Conservation (phyloP, 2,113 vertebrate species). For the Nansenia antarctica region DNA sequence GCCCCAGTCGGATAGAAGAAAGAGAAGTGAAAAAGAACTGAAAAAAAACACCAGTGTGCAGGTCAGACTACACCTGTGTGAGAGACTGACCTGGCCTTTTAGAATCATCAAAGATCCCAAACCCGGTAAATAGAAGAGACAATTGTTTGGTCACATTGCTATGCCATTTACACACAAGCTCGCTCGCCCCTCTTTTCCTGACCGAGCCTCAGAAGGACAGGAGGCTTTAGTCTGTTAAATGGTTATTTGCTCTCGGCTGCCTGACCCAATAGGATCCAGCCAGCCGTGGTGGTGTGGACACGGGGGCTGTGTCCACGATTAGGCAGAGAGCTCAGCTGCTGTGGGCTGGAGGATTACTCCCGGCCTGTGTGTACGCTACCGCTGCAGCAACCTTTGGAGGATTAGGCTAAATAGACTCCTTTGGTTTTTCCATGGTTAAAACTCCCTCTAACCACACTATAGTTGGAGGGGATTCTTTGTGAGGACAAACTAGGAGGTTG, state of each 20-base stretch:
- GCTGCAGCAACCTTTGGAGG: not conserved
- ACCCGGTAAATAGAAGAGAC: constrained; percentile 46
- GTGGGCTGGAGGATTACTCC: constrained; percentile 49
- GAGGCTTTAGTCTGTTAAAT: constrained; percentile 52
- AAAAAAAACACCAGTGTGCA: too few relatives aligned
- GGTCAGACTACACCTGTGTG: constrained; percentile 19
- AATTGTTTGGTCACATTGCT: constrained; percentile 49
- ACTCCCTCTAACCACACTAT: constrained; percentile 20
- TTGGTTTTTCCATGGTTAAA: constrained; percentile 8
- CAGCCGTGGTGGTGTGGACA: constrained; percentile 61
- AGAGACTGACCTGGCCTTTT: constrained; percentile 28
- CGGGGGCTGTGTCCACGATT: constrained; percentile 52
- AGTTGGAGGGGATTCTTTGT: constrained; percentile 7
- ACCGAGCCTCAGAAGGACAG: constrained; percentile 8
- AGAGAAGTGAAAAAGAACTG: too few relatives aligned
- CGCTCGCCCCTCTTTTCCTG: constrained; percentile 8
- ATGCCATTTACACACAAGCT: constrained; percentile 10
- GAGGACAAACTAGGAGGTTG: too few relatives aligned
- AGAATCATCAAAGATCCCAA: constrained; percentile 45
- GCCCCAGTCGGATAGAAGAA: not conserved
- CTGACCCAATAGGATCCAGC: constrained; percentile 70
- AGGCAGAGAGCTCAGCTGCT: constrained; percentile 49
- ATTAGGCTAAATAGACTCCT: not conserved
- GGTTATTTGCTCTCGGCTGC: constrained; percentile 64
- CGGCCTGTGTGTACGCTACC: not conserved